Evolutionary conservation across 2,113 vertebrate species (phyloP), one percentile per base, ranked within the genome.

Genomic region (Nanorana parkeri): DNA sequence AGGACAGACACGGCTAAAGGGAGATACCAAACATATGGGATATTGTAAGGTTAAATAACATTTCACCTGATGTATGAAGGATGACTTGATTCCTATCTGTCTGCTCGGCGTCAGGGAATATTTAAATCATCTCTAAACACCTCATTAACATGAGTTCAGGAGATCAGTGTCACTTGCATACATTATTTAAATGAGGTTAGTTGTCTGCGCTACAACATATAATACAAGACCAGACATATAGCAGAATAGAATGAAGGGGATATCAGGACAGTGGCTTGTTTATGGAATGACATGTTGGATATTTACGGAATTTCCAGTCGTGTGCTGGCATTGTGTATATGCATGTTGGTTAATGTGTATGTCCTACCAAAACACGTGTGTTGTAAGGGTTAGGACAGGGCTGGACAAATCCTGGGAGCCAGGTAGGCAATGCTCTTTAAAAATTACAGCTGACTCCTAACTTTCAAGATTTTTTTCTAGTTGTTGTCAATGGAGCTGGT

Each of bases 91-190:
- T 60, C 54, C 56, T 74, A 55, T 73, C 47, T 74, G 55, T 58
- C 47, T 23, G 19, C 54, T 56, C 28, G 1, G 32, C 71, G 20
- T 29, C 4, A 15, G 71, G 71, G 71, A 32, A 74, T 58, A 74
- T 58, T 32, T 60, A 60, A 74, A 60, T 58, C 54, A 74, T 54
- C 55, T 16, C 29, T 74, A 74, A 74, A 36, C 55, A 60, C 28
- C 54, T 74, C 54, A 74, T 74, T 74, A 74, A 23, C 20, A 29
- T 60, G 54, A 32, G 71, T 58, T 55, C 71, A 74, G 28, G 32
- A 55, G 54, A 74, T 60, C 20, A 56, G 19, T 74, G 71, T 60
- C 52, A 58, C 71, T 55, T 55, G 55, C 54, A 60, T 74, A 21
- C 20, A 36, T 58, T 58, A 74, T 74, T 17, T 58, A 36, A 41